A percentile compares a stretch with the other conserved stretches of the same genome.
These are phyloP conservation scores for Plebejus argus DNA, from an alignment of 2,888 invertebrate species.

Conservation along the genomic window DNA sequence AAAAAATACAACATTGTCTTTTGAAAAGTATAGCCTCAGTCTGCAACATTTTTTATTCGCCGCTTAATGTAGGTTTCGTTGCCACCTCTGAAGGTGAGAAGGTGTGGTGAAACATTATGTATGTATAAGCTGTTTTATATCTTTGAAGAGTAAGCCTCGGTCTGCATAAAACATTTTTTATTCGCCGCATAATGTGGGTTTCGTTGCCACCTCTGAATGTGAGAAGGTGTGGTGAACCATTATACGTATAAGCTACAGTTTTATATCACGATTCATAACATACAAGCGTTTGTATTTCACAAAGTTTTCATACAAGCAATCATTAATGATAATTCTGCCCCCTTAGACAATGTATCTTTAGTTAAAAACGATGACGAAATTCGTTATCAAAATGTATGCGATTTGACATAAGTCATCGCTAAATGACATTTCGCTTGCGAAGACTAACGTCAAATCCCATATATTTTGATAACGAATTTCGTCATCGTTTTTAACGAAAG, in stretches of 20 bases:
- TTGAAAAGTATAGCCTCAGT: background rate
- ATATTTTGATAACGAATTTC: too few relatives aligned
- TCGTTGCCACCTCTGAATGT: conserved; percentile 2
- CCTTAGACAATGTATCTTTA: too few relatives aligned
- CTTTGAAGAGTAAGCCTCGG: too few relatives aligned
- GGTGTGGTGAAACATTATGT: conserved; percentile 10
- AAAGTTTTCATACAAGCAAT: conserved; percentile 32
- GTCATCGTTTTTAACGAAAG: too few relatives aligned
- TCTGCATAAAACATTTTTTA: conserved; percentile 17
- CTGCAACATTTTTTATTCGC: conserved; percentile 6
- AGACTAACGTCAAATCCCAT: too few relatives aligned
- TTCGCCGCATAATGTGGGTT: conserved; percentile 1
- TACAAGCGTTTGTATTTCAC: background rate
- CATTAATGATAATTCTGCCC: conserved; percentile 2
- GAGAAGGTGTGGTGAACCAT: conserved; percentile 14
- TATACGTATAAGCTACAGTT: background rate
- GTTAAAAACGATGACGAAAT: too few relatives aligned
- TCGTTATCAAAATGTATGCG: too few relatives aligned
- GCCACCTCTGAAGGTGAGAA: conserved; percentile 13
- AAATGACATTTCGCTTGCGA: too few relatives aligned
- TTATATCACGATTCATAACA: background rate
- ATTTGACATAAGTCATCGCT: too few relatives aligned
- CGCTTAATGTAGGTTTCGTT: background rate
- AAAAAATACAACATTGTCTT: background rate
- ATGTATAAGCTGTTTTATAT: background rate